These are phyloP conservation scores for Aurelia aurita DNA, from an alignment of 30 jellyfish, hydroid and myxozoan genomes.

Conservation along the genomic window DNA sequence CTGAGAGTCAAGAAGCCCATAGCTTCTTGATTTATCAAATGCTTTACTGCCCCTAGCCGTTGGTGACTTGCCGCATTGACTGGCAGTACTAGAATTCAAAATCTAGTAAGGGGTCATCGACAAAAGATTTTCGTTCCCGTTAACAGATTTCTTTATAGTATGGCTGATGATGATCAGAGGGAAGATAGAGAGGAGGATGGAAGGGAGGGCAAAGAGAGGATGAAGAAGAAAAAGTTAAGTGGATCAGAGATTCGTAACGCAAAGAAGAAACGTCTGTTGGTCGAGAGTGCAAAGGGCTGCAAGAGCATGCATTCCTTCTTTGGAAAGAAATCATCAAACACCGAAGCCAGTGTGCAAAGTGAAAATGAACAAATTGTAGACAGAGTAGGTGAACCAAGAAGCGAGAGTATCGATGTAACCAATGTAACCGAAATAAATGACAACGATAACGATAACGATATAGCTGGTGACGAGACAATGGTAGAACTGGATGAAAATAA, in stretches of 20 bases:
- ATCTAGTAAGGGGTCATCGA: not conserved
- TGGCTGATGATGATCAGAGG: constrained; percentile 24
- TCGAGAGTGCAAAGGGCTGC: constrained; percentile 46
- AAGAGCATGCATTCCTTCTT: constrained; percentile 13
- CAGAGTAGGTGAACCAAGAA: constrained; percentile 22
- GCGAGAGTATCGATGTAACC: not conserved
- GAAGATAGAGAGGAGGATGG: constrained; percentile 26
- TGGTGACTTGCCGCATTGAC: no score
- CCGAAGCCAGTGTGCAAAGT: constrained; percentile 30
- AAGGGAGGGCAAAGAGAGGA: constrained; percentile 18
- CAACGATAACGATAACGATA: not conserved
- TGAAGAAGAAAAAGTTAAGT: constrained; percentile 34
- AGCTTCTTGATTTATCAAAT: no score
- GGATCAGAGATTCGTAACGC: constrained; percentile 35
- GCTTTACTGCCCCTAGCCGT: no score
- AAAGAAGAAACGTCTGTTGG: constrained; percentile 23
- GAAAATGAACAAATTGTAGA: constrained; percentile 1
- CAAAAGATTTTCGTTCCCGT: not conserved
- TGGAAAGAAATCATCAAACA: not conserved
- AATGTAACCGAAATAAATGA: not conserved
- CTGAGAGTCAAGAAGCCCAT: no score
- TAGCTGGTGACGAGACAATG: constrained; percentile 17
- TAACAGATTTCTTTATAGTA: not conserved
- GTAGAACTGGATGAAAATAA: constrained; percentile 16
- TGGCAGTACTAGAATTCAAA: no score